phyloP scores from a whole-genome alignment of 2,797 vertebrate genomes.

The Discoglossus pictus region DNA sequence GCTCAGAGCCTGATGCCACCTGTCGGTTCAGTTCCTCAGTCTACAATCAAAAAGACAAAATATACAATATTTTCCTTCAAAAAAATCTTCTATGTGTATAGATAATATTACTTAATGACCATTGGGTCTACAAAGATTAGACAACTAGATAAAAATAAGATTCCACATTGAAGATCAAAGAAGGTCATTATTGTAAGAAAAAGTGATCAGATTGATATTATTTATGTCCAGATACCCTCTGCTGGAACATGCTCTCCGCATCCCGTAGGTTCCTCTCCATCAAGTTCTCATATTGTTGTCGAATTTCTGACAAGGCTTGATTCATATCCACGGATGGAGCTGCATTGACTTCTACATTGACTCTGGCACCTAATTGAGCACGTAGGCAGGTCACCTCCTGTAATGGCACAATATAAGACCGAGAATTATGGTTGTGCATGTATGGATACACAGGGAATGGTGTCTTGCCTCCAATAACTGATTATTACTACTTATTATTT shows the following conservation, averaged over 20 bases:
- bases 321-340: slow-evolving; percentile 56
- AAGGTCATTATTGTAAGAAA: too few species aligned
- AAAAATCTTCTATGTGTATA: too few species aligned
- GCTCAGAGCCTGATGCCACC: slow-evolving; percentile 40
- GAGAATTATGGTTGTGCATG: background rate
- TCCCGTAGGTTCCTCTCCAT: slow-evolving; percentile 59
- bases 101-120: too few species aligned
- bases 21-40: slow-evolving; percentile 50
- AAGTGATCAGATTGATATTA: too few species aligned
- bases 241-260: slow-evolving; percentile 56
- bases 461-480: too few species aligned
- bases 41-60: slow-evolving; percentile 8
- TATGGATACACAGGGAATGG: background rate
- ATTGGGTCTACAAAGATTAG: too few species aligned
- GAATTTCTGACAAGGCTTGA: slow-evolving; percentile 53
- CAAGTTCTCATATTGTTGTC: slow-evolving; percentile 58
- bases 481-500: too few species aligned
- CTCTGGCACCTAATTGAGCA: slow-evolving; percentile 53
- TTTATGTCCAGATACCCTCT: too few species aligned
- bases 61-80: too few species aligned
- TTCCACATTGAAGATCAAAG: background rate
- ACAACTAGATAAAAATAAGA: background rate
- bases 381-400: slow-evolving; percentile 20
- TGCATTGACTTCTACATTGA: slow-evolving; percentile 55
- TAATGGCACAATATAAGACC: background rate